Evolutionary conservation across 2,888 invertebrate species (phyloP), one percentile per base, ranked within the genome.

Genomic region (Automeris io): DNA sequence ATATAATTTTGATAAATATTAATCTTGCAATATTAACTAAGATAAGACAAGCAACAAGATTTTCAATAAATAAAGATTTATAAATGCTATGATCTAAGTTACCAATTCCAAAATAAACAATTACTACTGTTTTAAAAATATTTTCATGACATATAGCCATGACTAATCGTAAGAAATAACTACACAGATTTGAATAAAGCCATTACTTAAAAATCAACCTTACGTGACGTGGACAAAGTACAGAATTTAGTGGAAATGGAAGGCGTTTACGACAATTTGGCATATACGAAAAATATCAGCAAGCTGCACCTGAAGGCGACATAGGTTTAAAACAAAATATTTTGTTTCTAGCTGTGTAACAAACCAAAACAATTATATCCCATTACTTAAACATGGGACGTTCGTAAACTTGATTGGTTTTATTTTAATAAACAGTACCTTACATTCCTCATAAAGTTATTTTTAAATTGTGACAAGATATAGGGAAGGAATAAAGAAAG

Each of bases 121-220:
- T 57, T 54, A 51, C 57, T 61, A 61, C 52, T 65, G 66, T 70
- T 71, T 70, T 65, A 57, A 52, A 61, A 71, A 71, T 69, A 69
- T 58, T 58, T 57, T 53, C 61, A 45, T 42, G 57, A 62, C 66
- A 67, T 64, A 61, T 60, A 46, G 53, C 54, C 61, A 64, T 71
- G 70, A 71, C 67, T 70, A 70, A 69, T 63, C 49, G n/a, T 16
- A 3, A 16, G 16, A 8, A 26, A 26, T 29, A 48, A 35, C 42
- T 35, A 41, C 41, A 40, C 43, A 48, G 35, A 43, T 32, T 40
- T 33, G 29, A 11, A 3, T 7, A 22, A 18, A 22, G 9, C 6
- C 32, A 18, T 4, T 19, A 40, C 16, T 9, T 12, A 13, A 52
- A 43, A 49, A 36, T 33, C 3, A 33, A 43, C 51, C 41, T 39